phyloP scores from a whole-genome alignment of 2,797 vertebrate genomes.

The Emydoidea blandingii region DNA sequence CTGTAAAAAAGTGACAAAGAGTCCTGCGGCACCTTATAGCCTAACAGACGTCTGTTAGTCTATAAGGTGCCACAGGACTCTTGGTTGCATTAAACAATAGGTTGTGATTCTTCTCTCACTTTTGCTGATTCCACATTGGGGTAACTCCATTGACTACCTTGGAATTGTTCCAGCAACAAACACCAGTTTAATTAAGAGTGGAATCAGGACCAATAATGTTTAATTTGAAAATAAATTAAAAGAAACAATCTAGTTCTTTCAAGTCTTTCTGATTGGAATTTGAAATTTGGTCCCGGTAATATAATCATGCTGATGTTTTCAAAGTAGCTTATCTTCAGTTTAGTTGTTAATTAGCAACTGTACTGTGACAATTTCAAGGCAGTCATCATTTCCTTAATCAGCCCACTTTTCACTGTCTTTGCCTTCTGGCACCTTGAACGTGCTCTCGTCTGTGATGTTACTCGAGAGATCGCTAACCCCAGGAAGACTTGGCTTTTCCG shows the following conservation, averaged over 20 bases:
- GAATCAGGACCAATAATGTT: not conserved
- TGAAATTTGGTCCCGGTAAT: not conserved
- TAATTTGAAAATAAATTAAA: slow-evolving; percentile 16
- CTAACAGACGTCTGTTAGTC: too few relatives aligned
- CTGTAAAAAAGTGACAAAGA: too few relatives aligned
- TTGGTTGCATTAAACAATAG: not conserved
- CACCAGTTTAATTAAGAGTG: slow-evolving; percentile 14
- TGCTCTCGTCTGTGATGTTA: not conserved
- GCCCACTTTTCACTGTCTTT: not conserved
- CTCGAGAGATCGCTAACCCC: not conserved
- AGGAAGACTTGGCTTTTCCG: not conserved
- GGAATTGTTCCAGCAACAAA: slow-evolving; percentile 39
- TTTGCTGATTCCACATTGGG: not conserved
- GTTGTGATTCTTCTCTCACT: slow-evolving; percentile 43
- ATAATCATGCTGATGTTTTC: not conserved
- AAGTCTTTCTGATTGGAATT: slow-evolving; percentile 17
- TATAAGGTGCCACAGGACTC: too few relatives aligned
- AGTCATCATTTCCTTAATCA: not conserved
- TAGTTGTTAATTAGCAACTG: not conserved
- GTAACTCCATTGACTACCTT: not conserved
- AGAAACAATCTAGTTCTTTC: not conserved
- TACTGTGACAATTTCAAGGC: not conserved
- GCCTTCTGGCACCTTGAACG: not conserved
- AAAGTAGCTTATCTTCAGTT: not conserved
- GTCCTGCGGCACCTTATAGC: too few relatives aligned